Evolutionary conservation across 1,140 invertebrate genomes (phyloP).

Genomic region (Pomacea maculata): DNA sequence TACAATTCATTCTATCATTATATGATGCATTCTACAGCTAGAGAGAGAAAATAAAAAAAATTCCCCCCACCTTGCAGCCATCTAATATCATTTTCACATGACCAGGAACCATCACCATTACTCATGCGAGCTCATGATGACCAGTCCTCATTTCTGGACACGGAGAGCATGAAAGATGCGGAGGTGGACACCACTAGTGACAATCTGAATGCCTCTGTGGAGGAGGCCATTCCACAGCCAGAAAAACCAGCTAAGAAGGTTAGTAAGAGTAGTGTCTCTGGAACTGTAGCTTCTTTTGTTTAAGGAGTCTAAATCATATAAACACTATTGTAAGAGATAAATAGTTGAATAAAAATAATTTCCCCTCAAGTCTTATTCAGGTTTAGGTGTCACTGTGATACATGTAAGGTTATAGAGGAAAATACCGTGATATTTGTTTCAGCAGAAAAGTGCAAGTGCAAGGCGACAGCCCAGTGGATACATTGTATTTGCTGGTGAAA

Average conservation of each 20-base stretch:
- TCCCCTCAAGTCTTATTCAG: not conserved
- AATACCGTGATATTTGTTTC: not conserved
- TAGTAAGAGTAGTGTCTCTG: conserved; percentile 8
- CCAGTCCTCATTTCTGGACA: conserved; percentile 37
- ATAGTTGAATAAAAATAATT: too few species aligned
- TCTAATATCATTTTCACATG: conserved; percentile 11
- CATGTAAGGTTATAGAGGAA: not conserved
- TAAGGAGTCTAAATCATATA: too few species aligned
- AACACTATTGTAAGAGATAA: too few species aligned
- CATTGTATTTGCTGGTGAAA: conserved; percentile 97
- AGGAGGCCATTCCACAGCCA: conserved; percentile 40
- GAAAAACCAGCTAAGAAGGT: conserved; percentile 47
- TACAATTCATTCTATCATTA: too few species aligned
- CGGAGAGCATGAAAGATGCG: conserved; percentile 40
- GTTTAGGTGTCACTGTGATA: not conserved
- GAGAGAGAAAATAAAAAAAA: too few species aligned
- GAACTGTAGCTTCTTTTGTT: too few species aligned
- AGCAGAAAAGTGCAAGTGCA: conserved; percentile 29
- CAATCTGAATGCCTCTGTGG: conserved; percentile 36
- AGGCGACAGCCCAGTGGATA: conserved; percentile 89
- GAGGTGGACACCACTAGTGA: conserved; percentile 40
- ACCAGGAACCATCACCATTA: conserved; percentile 70
- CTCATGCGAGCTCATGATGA: conserved; percentile 65
- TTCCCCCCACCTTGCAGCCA: too few species aligned
- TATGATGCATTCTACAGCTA: too few species aligned